Conservation (phyloP, 2,888 invertebrate genomes). For the Hemithea aestivaria region DNA sequence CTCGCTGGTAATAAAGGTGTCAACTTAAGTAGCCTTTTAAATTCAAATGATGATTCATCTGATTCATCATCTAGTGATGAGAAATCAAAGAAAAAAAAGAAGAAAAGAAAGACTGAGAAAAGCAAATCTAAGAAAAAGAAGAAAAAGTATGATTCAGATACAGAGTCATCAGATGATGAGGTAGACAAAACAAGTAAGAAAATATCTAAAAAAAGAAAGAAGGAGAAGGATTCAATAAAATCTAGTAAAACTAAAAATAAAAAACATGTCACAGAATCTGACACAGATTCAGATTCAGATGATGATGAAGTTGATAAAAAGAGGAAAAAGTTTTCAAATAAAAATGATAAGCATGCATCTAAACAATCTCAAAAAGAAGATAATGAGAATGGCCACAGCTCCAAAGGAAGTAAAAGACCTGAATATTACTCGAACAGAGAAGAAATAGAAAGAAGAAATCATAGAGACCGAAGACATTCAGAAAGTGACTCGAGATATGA, state of each 20-base stretch:
- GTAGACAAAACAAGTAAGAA: constrained; percentile 17
- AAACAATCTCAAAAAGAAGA: constrained; percentile 35
- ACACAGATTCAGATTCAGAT: constrained; percentile 17
- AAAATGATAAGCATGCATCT: constrained; percentile 20
- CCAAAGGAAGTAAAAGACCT: constrained; percentile 31
- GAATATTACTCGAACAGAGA: constrained; percentile 27
- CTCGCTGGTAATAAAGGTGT: constrained; percentile 69
- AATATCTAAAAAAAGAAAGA: constrained; percentile 16
- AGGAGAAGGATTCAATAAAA: constrained; percentile 12
- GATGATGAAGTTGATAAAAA: constrained; percentile 25
- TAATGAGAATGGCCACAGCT: constrained; percentile 27
- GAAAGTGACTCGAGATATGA: neutral
- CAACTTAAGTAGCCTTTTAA: constrained; percentile 56
- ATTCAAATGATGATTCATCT: constrained; percentile 54
- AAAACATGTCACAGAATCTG: constrained; percentile 30
- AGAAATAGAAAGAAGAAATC: neutral
- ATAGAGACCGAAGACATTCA: neutral
- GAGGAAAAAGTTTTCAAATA: constrained; percentile 6
- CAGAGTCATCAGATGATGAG: constrained; percentile 23
- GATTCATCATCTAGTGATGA: constrained; percentile 42
- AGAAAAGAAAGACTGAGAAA: constrained; percentile 49
- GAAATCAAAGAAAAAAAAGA: constrained; percentile 37
- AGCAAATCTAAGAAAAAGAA: constrained; percentile 33
- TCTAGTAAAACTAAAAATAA: constrained; percentile 21
- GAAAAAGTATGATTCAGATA: constrained; percentile 20